Evolutionary conservation across 2,113 vertebrate genomes (phyloP).

Genomic region (Nothobranchius kuhntae): DNA sequence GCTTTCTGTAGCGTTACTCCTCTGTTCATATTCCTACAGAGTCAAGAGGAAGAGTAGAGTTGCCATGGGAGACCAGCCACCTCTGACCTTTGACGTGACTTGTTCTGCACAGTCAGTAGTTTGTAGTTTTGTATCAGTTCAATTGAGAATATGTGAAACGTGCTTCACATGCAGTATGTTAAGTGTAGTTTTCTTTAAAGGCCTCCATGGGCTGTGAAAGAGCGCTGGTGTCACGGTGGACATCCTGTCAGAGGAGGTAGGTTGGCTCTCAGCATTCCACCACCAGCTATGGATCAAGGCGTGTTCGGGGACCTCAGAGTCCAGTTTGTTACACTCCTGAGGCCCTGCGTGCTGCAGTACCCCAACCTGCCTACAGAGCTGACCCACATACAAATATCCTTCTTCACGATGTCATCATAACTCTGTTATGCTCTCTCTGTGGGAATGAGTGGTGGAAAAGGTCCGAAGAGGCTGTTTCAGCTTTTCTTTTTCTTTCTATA

Average conservation of each 20-base stretch:
- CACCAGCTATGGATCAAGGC: slow-evolving; percentile 66
- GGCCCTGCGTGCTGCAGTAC: slow-evolving; percentile 78
- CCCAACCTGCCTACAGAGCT: slow-evolving; percentile 75
- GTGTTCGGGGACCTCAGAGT: slow-evolving; percentile 77
- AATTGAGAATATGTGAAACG: background rate
- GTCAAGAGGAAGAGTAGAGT: slow-evolving; percentile 49
- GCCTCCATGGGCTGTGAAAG: slow-evolving; percentile 43
- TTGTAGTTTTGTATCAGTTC: background rate
- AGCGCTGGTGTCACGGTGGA: slow-evolving; percentile 73
- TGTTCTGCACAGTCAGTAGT: slow-evolving; percentile 54
- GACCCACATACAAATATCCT: slow-evolving; percentile 85
- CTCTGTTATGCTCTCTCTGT: background rate
- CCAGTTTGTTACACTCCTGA: slow-evolving; percentile 74
- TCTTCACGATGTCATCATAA: slow-evolving; percentile 17
- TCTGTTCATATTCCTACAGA: slow-evolving; percentile 36
- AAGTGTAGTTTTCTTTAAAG: slow-evolving; percentile 36
- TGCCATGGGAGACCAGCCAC: background rate
- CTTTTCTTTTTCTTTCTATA: too few species aligned
- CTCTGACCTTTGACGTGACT: slow-evolving; percentile 58
- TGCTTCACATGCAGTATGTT: background rate
- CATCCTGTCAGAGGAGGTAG: slow-evolving; percentile 77
- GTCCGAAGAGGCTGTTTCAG: background rate
- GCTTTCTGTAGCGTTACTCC: background rate
- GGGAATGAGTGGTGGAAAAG: background rate
- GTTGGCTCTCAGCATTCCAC: slow-evolving; percentile 76